Evolutionary conservation across 2,797 vertebrate species (phyloP).

Genomic region (Trachurus trachurus): DNA sequence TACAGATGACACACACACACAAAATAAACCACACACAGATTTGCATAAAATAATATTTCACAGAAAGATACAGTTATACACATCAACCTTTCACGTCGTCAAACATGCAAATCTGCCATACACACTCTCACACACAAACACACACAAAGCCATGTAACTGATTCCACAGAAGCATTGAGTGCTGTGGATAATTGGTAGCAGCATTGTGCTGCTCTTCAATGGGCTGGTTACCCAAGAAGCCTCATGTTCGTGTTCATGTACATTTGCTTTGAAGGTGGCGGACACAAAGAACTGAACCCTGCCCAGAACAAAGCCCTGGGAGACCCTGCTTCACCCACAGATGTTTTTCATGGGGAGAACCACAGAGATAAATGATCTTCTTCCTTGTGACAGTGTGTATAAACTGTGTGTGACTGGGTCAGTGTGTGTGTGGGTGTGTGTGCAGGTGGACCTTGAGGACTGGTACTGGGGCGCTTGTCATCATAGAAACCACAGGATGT

Average conservation of each 20-base stretch:
- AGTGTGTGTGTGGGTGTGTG: constrained; percentile 35
- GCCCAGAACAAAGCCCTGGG: constrained; percentile 84
- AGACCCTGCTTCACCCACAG: constrained; percentile 82
- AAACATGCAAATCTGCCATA: constrained; percentile 58
- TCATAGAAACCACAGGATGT: constrained; percentile 73
- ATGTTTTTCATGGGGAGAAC: constrained; percentile 79
- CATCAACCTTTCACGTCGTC: constrained; percentile 43
- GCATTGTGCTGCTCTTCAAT: constrained; percentile 87
- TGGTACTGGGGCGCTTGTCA: constrained; percentile 60
- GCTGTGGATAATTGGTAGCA: constrained; percentile 85
- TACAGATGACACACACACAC: not conserved
- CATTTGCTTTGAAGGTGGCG: constrained; percentile 88
- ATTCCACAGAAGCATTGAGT: constrained; percentile 85
- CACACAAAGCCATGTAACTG: constrained; percentile 84
- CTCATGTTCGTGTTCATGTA: constrained; percentile 88
- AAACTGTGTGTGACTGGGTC: constrained; percentile 24
- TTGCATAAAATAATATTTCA: not conserved
- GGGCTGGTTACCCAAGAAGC: constrained; percentile 88
- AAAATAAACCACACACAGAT: not conserved
- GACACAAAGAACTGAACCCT: constrained; percentile 86
- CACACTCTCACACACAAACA: constrained; percentile 29
- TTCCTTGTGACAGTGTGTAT: constrained; percentile 58
- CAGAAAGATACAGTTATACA: constrained; percentile 8
- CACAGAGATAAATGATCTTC: constrained; percentile 75
- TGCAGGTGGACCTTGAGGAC: constrained; percentile 24